Percentiles rank a stretch among this genome's conserved stretches.
Conservation (phyloP, 2,888 invertebrate species). For the Drosophila nr. medialis region DNA sequence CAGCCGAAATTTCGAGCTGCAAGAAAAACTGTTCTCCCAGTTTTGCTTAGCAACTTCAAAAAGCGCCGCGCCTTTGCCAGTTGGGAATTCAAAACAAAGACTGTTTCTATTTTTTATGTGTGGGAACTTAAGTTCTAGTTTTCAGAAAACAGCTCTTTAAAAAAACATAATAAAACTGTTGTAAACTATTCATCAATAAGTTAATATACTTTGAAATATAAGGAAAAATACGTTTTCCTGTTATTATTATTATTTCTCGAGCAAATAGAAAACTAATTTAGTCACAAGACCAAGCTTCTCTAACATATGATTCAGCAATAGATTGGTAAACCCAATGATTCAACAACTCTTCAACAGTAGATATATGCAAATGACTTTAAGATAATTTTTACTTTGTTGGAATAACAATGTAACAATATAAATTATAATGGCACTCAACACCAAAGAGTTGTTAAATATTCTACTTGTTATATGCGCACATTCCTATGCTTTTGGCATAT, state of each 20-base stretch:
- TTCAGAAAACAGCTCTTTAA: background rate
- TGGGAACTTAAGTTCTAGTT: background rate
- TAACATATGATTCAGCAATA: conserved; percentile 21
- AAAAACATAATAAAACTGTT: background rate
- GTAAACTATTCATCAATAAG: background rate
- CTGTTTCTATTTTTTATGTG: background rate
- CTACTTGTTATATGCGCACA: conserved; percentile 56
- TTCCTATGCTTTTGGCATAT: conserved; percentile 51
- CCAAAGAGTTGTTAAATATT: conserved; percentile 49
- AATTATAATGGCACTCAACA: conserved; percentile 34
- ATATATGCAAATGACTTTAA: conserved; percentile 34
- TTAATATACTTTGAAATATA: background rate
- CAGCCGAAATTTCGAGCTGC: conserved; percentile 7
- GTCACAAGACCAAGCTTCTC: background rate
- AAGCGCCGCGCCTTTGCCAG: background rate
- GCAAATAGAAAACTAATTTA: background rate
- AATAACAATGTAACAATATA: conserved; percentile 32
- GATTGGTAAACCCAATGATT: conserved; percentile 14
- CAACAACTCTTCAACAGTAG: conserved; percentile 9
- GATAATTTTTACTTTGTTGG: conserved; percentile 25
- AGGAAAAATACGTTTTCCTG: background rate
- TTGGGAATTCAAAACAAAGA: conserved; percentile 20
- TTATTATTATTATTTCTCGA: background rate
- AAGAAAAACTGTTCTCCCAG: background rate
- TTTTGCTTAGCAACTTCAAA: background rate